Conservation (phyloP, 2,797 vertebrate genomes). For the Sebastolobus altivelis region DNA sequence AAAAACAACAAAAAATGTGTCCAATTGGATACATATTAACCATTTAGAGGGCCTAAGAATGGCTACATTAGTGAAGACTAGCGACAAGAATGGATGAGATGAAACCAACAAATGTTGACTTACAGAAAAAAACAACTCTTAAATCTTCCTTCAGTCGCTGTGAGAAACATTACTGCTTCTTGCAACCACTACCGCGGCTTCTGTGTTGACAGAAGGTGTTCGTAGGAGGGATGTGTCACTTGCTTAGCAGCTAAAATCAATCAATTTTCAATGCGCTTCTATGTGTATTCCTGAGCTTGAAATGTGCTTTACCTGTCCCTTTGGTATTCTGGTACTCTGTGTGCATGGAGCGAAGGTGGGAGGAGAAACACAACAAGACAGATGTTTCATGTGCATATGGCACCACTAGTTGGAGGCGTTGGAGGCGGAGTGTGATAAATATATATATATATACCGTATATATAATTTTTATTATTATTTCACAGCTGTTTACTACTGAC, state of each 20-base stretch:
- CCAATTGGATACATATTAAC: background rate
- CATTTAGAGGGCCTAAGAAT: background rate
- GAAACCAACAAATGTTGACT: background rate
- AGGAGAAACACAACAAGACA: background rate
- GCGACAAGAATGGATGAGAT: background rate
- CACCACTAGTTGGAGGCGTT: background rate
- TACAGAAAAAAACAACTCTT: background rate
- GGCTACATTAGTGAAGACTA: background rate
- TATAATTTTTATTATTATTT: no score
- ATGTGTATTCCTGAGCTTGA: constrained; percentile 5
- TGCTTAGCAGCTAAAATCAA: background rate
- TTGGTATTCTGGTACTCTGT: background rate
- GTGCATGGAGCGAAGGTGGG: background rate
- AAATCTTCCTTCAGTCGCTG: background rate
- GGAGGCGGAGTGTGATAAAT: no score
- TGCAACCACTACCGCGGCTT: background rate
- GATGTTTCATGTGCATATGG: background rate
- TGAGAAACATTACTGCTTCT: background rate
- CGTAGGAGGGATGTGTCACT: background rate
- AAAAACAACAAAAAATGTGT: background rate
- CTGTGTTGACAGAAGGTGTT: background rate
- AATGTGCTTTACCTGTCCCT: background rate
- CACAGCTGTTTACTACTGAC: no score
- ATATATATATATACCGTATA: no score
- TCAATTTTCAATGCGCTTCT: background rate